Base-by-base conservation (phyloP, 64 coral and sea anemone genomes). In the Orbicella faveolata region DNA sequence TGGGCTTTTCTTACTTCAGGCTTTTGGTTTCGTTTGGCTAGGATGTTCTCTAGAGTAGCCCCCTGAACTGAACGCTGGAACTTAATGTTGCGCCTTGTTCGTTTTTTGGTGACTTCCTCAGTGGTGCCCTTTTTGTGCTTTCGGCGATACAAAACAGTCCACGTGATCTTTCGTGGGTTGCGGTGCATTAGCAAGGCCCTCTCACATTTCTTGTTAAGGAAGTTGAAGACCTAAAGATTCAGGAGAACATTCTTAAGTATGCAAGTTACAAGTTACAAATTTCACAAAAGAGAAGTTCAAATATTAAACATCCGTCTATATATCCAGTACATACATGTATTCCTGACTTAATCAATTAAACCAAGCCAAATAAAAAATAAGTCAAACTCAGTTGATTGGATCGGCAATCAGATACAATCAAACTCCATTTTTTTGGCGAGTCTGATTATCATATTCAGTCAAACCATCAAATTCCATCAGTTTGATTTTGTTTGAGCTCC, bases 1-100 rank as follows among this genome's bases (percentile, higher is more conserved):
- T 95, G 94, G 34, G 96, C 96, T 90, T 98, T 98, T 59, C 96
- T 87, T 34, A 98, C 91, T 76, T 98, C 96, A 74, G 96, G 96
- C 68, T 95, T 98, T 69, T 98, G 96, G 76, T 98, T 98, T 83
- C 96, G 89, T 52, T 98, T 98, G 2, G 96, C 96, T 78, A 98
- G 61, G 52, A 98, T 98, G 79, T 93, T 95, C 41, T 98, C 96
- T 6, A 98, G 63, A 33, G 96, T 95, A 13, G 96, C 94, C 18
- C 96, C 96, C 67, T 98, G 93, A 34, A 98, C 88, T 11, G 96
- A 87, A 77, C 94, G 90, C 63, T 98, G 93, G 64, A 98, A 98
- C 77, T 98, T 98, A 19, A 98, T 91, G 85, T 95, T 95, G 21
- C 96, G 90, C 11, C 96, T 94, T 26, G 93, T 98, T 84, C 96